Base-by-base conservation (phyloP, 1,140 invertebrate genomes). In the Globodera ellingtonae region DNA sequence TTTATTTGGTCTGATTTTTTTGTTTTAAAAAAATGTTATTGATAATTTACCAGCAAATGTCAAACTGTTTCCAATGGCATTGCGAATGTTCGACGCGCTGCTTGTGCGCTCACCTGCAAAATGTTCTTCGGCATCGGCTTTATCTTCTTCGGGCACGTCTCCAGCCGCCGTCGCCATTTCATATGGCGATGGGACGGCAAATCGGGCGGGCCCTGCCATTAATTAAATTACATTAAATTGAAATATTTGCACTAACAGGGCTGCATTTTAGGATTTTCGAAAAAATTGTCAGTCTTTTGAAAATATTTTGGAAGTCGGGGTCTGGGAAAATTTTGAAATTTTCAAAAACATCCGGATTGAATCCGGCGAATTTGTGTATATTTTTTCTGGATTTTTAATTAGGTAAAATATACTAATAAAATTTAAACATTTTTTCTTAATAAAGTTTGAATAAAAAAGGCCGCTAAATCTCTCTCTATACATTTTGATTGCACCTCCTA, bases 11-110 rank as follows among this genome's bases (percentile, higher is more conserved):
- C 13, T 78, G 9, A n/a, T 18, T 44, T 35, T 13, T 79, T 24
- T 48, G 76, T 48, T 79, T 13, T 24, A 21, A 56, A 21, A 62
- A 75, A 46, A 13, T 50, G 4, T 3, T 77, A 21, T 75, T 18
- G 44, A 18, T 6, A 24, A 78, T 6, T 13, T 6, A 83, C 81
- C 81, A 35, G 72, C 81, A 84, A 82, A 46, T 52, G 81, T 62
- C 65, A 82, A 48, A 62, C 81, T 82, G 44, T 65, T 83, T 3
- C 81, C 72, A 24, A 82, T 62, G 75, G 81, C 81, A 24, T 62
- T 56, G 59, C 65, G 35, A 62, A 82, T 24, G 62, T 24, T 59
- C 18, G 65, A 80, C 6, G 35, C 15, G 46, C 47, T 35, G 76
- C 50, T 62, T 18, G 56, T 50, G n/a, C 24, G 35, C 35, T 35